Percentiles rank a stretch among this genome's conserved stretches.
Evolutionary conservation across 2,113 vertebrate species (phyloP).

Genomic region (Polypterus senegalus): DNA sequence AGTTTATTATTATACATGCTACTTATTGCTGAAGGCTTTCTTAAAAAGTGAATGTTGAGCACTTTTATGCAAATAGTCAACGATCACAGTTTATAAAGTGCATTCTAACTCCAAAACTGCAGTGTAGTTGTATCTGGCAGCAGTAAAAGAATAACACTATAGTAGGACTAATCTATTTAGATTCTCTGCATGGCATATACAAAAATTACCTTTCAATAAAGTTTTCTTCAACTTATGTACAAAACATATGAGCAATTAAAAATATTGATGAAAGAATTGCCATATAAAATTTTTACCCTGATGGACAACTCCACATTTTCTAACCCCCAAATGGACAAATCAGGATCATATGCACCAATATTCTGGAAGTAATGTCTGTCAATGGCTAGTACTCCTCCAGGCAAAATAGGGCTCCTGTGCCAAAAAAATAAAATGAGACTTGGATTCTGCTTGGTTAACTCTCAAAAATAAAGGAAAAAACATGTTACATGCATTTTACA

Average conservation of each 20-base stretch:
- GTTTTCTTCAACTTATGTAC: neutral
- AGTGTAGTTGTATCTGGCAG: too few relatives aligned
- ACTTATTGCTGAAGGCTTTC: too few relatives aligned
- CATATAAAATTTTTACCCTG: conserved; percentile 47
- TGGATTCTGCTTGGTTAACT: too few relatives aligned
- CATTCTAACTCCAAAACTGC: too few relatives aligned
- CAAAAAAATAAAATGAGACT: neutral
- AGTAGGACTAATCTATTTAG: too few relatives aligned
- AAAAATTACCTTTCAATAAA: neutral
- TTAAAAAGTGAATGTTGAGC: too few relatives aligned
- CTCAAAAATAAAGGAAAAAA: too few relatives aligned
- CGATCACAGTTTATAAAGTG: too few relatives aligned
- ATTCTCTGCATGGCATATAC: neutral
- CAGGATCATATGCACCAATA: conserved; percentile 68
- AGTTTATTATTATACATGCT: too few relatives aligned
- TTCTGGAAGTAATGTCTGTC: conserved; percentile 76
- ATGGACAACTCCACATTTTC: conserved; percentile 79
- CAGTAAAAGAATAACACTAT: too few relatives aligned
- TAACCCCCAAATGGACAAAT: conserved; percentile 54
- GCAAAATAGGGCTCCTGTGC: conserved; percentile 61
- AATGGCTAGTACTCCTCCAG: conserved; percentile 60
- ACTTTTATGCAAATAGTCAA: too few relatives aligned
- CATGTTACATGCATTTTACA: too few relatives aligned
- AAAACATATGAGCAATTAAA: neutral
- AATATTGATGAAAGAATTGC: neutral